A percentile compares a stretch with the other conserved stretches of the same genome.
Conservation (phyloP, 1,140 invertebrate genomes). For the Spodoptera litura region DNA sequence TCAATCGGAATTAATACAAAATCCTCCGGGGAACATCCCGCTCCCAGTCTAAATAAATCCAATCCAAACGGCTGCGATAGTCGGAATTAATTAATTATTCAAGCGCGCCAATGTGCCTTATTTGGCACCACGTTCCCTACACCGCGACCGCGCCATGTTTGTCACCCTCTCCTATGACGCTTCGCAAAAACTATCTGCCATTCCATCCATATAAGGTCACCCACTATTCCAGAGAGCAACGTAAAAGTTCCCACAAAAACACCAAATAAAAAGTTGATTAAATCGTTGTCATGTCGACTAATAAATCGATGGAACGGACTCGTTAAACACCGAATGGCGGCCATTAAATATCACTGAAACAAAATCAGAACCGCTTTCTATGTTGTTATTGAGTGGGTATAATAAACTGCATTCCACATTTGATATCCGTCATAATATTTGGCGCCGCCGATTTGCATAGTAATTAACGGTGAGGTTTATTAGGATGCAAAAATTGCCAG, state of each 20-base stretch:
- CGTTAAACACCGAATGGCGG: not conserved
- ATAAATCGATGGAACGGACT: conserved; percentile 20
- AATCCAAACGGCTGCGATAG: conserved; percentile 27
- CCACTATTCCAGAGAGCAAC: conserved; percentile 19
- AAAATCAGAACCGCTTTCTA: conserved; percentile 27
- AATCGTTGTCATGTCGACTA: conserved; percentile 18
- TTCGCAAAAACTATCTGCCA: conserved; percentile 39
- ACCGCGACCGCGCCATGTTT: conserved; percentile 32
- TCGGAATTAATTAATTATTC: conserved; percentile 53
- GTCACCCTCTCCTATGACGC: conserved; percentile 47
- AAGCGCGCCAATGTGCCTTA: conserved; percentile 42
- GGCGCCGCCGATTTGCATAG: conserved; percentile 33
- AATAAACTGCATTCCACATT: conserved; percentile 31
- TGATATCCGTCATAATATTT: conserved; percentile 39
- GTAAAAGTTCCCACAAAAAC: conserved; percentile 4
- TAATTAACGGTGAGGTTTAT: conserved; percentile 29
- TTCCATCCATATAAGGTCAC: conserved; percentile 4
- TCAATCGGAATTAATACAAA: conserved; percentile 13
- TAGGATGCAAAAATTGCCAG: conserved; percentile 22
- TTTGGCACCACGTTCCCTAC: conserved; percentile 44
- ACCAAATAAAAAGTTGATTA: conserved; percentile 7
- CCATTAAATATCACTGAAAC: conserved; percentile 21
- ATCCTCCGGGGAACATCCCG: conserved; percentile 17
- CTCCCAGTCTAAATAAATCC: conserved; percentile 39
- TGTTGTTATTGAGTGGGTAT: not conserved